Evolutionary conservation across 2,797 vertebrate species (phyloP), one percentile per base, ranked within the genome.

Genomic region (Scomberomorus guttatus): DNA sequence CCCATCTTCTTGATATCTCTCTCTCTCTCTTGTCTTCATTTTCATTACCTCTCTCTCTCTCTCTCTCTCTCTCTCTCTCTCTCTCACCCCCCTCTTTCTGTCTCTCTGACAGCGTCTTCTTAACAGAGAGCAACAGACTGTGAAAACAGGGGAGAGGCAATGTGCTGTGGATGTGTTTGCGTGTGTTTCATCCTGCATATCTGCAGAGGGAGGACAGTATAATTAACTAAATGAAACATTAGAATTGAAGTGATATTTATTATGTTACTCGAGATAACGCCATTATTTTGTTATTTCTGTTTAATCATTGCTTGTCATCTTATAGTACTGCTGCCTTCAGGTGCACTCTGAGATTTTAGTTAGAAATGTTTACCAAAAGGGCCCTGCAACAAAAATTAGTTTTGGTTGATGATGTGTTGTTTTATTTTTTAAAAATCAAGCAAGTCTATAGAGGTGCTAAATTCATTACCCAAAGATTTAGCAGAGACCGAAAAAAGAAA

Each of bases 51-150:
- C 75, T 56, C 64, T 65, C 27, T 5, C 50, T 6, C 56, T 11
- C 51, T 5, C 60, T 42, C 46, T 18, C 65, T 24, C 44, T 87
- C 84, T 75, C 1, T 9, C 27, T 62, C n/a, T 34, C 22, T 59
- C 80, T 75, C 9, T 11, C 27, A 62, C 20, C 39, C 22, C 8
- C 25, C 27, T 37, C 12, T 82, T 39, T 67, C 44, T 61, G 52
- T 67, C 55, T 74, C 68, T 59, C 80, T 89, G 84, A 90, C 90
- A 91, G 80, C 77, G 77, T 89, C 79, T 58, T 90, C 70, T 79
- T 88, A 86, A 87, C 86, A 80, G 84, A 85, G 82, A 80, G 83
- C 90, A 92, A 69, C 88, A 81, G 88, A 88, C 87, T 91, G 88
- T 91, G 85, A 91, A 92, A 91, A 78, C 87, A 89, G 86, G 71